Evolutionary conservation across 2,113 vertebrate species (phyloP).

Genomic region (Podilymbus podiceps): DNA sequence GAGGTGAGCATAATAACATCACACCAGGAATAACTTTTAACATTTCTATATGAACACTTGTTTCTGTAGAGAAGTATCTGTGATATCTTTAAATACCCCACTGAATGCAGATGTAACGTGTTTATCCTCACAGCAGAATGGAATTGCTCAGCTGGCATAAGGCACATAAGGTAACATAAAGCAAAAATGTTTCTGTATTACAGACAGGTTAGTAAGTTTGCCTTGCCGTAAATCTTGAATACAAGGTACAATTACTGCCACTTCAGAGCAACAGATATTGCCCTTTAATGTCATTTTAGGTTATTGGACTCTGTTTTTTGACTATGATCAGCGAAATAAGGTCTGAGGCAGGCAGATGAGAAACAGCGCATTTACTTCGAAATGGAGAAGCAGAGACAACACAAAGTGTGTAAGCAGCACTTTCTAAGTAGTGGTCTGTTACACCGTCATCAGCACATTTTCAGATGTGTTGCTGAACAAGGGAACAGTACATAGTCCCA

Average conservation of each 20-base stretch:
- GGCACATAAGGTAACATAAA: not conserved
- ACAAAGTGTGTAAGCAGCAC: constrained; percentile 23
- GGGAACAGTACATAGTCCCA: not conserved
- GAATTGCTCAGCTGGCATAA: not conserved
- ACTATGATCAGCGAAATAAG: not conserved
- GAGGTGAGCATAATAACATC: not conserved
- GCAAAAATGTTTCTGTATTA: not conserved
- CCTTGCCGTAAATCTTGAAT: not conserved
- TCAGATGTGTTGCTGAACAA: not conserved
- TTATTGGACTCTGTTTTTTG: not conserved
- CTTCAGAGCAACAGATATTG: not conserved
- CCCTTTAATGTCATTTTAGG: not conserved
- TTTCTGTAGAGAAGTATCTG: not conserved
- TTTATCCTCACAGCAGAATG: not conserved
- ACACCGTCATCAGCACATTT: constrained; percentile 39
- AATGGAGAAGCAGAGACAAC: not conserved
- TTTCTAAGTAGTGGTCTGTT: constrained; percentile 4
- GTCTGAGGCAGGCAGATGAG: not conserved
- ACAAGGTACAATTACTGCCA: not conserved
- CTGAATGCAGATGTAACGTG: not conserved
- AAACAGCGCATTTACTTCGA: not conserved
- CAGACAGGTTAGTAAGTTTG: not conserved
- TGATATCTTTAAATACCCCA: not conserved
- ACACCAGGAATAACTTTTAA: not conserved
- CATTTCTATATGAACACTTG: not conserved